These are phyloP conservation scores for Fundulus diaphanus DNA, from an alignment of 2,797 vertebrate species.

Conservation along the genomic window DNA sequence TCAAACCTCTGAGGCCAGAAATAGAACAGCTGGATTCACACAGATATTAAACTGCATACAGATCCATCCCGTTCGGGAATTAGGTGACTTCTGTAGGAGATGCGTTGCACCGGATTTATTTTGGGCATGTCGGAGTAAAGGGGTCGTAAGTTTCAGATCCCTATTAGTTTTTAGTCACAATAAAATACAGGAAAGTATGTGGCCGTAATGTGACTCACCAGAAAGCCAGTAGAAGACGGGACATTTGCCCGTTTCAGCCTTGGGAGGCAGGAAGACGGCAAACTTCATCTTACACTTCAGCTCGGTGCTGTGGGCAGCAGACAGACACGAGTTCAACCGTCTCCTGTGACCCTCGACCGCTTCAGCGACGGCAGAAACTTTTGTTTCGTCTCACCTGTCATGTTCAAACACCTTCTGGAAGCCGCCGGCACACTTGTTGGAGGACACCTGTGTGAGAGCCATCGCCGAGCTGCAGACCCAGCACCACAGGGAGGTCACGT, in stretches of 20 bases:
- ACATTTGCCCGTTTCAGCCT: constrained; percentile 89
- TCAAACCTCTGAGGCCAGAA: too few species aligned
- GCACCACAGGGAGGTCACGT: background rate
- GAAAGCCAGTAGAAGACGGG: constrained; percentile 95
- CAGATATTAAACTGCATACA: too few species aligned
- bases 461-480: constrained; percentile 68
- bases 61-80: too few species aligned
- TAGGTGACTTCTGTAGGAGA: too few species aligned
- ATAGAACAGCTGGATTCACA: too few species aligned
- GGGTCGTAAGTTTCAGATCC: too few species aligned
- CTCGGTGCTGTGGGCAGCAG: constrained; percentile 80
- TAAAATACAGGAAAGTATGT: too few species aligned
- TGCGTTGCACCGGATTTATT: too few species aligned
- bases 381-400: constrained; percentile 83
- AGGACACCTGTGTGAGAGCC: constrained; percentile 91
- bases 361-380: background rate
- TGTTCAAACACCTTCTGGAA: constrained; percentile 98
- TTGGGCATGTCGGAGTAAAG: too few species aligned
- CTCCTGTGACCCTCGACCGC: background rate
- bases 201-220: constrained; percentile 72
- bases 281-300: constrained; percentile 98
- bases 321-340: background rate
- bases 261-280: constrained; percentile 92
- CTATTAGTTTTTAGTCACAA: too few species aligned
- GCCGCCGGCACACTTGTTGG: constrained; percentile 92